A percentile compares a stretch with the other conserved stretches of the same genome.
Conservation (phyloP, 2,797 vertebrate species). For the Parotocinclus haroldoi region DNA sequence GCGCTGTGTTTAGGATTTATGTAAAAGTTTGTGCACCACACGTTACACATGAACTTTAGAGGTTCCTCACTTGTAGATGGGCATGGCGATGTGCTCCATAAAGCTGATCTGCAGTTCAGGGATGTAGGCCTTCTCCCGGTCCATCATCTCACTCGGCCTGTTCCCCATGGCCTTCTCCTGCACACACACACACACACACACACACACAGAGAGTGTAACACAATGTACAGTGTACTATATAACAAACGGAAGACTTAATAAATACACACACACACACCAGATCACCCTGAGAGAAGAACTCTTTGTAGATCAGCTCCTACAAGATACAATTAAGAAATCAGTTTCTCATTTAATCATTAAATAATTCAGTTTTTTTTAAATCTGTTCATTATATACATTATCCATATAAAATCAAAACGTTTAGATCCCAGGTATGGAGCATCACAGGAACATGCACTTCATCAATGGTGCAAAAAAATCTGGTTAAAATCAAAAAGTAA, state of each 20-base stretch:
- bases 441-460: too few relatives aligned
- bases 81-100: conserved; percentile 99
- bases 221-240: not conserved
- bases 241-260: not conserved
- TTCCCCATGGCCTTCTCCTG: conserved; percentile 99
- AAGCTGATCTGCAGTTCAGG: conserved; percentile 98
- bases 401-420: too few relatives aligned
- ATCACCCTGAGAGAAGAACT: conserved; percentile 98
- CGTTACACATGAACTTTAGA: conserved; percentile 16
- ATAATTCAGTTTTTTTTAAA: not conserved
- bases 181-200: conserved; percentile 41
- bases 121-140: conserved; percentile 96
- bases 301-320: conserved; percentile 98
- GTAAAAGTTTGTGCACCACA: too few relatives aligned
- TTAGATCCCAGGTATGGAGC: too few relatives aligned
- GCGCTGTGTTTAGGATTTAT: too few relatives aligned
- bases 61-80: conserved; percentile 90
- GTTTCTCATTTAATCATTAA: not conserved
- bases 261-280: conserved; percentile 72
- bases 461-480: too few relatives aligned
- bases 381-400: too few relatives aligned
- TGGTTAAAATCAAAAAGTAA: too few relatives aligned
- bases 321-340: not conserved
- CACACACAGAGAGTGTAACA: conserved; percentile 20
- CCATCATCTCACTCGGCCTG: conserved; percentile 98